These are phyloP conservation scores for Micromesistius poutassou DNA, from an alignment of 2,797 vertebrate genomes.

Conservation along the genomic window DNA sequence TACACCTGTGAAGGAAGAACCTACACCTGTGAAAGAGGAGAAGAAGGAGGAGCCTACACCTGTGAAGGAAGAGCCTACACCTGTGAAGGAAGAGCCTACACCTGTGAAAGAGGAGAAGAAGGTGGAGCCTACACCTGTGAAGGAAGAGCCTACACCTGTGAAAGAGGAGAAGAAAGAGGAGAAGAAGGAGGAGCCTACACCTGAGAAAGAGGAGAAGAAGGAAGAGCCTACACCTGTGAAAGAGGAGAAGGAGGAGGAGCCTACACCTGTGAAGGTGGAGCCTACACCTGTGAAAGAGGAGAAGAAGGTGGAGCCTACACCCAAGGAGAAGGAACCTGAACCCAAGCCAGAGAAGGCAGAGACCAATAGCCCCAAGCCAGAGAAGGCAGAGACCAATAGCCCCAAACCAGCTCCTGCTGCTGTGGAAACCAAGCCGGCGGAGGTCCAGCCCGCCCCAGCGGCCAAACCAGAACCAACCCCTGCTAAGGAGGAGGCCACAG, in stretches of 20 bases:
- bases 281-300: no score
- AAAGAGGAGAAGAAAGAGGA: constrained; percentile 50
- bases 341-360: constrained; percentile 59
- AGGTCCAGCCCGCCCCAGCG: constrained; percentile 57
- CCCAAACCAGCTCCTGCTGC: constrained; percentile 48
- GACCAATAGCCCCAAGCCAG: no score
- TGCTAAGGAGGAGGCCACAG: constrained; percentile 61
- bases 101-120: constrained; percentile 57
- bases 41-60: constrained; percentile 64
- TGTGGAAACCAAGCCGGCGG: constrained; percentile 46
- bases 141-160: constrained; percentile 48
- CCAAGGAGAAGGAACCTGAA: constrained; percentile 57
- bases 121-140: no score
- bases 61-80: no score
- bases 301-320: no score
- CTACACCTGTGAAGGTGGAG: no score
- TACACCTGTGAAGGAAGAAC: constrained; percentile 58
- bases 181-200: background rate
- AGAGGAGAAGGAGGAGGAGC: no score
- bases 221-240: no score
- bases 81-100: no score
- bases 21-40: constrained; percentile 54
- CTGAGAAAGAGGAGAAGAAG: no score
- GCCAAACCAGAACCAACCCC: constrained; percentile 57
- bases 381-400: constrained; percentile 50